These are phyloP conservation scores for Heliothis virescens DNA, from an alignment of 1,140 invertebrate species.

Conservation along the genomic window DNA sequence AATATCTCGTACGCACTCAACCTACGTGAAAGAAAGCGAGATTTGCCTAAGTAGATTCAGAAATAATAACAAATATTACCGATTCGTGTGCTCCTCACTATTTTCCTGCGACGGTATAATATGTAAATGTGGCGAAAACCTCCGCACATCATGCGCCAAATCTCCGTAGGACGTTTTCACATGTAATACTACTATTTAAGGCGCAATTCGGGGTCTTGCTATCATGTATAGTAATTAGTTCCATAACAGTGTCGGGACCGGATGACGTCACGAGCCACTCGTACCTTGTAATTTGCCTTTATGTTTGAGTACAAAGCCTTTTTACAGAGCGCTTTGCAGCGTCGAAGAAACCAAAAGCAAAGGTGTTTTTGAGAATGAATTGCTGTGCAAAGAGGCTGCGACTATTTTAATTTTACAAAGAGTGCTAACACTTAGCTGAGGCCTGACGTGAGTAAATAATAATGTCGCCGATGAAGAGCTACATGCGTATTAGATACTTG, in stretches of 20 bases:
- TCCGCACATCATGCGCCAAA: conserved; percentile 40
- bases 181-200: background rate
- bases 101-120: conserved; percentile 17
- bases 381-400: no score
- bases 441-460: no score
- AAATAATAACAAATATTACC: background rate
- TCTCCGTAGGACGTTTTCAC: conserved; percentile 17
- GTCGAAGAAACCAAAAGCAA: background rate
- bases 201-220: background rate
- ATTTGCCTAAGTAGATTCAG: background rate
- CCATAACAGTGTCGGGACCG: background rate
- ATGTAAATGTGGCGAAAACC: conserved; percentile 39
- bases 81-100: background rate
- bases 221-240: conserved; percentile 24
- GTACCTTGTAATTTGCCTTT: conserved; percentile 9
- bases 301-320: conserved; percentile 26
- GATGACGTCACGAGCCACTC: conserved; percentile 30
- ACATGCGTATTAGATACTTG: no score
- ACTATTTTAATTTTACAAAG: no score
- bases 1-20: background rate
- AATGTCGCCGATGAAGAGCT: no score
- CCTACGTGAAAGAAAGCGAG: background rate
- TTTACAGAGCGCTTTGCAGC: conserved; percentile 1
- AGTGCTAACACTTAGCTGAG: no score
- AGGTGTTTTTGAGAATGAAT: background rate